Conservation (phyloP, 2,888 invertebrate species). For the Glyphotaelius pellucidus region DNA sequence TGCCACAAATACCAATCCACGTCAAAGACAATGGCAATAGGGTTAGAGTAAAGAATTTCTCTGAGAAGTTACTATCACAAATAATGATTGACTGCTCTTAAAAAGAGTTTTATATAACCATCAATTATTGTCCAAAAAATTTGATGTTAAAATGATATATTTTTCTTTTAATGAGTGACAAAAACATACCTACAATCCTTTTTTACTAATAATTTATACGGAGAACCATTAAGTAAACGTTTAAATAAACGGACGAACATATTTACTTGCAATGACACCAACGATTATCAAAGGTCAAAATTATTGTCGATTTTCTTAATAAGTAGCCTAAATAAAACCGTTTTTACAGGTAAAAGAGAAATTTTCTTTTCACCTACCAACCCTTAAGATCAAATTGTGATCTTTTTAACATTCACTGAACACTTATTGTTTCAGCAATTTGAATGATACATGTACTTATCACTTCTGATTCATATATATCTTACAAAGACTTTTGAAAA, state of each 20-base stretch:
- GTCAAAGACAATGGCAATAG: neutral
- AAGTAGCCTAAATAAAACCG: neutral
- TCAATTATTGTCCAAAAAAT: neutral
- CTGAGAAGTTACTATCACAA: neutral
- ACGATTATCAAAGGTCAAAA: neutral
- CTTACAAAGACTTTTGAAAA: neutral
- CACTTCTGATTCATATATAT: neutral
- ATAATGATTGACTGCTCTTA: neutral
- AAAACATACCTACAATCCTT: neutral
- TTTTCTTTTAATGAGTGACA: neutral
- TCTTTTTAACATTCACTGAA: neutral
- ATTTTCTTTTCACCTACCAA: no score
- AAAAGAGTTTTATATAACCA: neutral
- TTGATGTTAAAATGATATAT: neutral
- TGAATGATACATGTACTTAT: neutral
- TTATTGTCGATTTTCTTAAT: neutral
- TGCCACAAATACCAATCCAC: neutral
- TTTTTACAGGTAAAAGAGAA: no score
- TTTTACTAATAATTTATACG: neutral
- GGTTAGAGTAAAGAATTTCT: neutral
- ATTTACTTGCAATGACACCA: neutral
- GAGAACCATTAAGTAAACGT: neutral
- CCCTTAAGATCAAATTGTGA: neutral
- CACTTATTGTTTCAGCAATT: neutral
- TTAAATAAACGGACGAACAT: neutral